Percentiles rank a stretch among this genome's conserved stretches.
Evolutionary conservation across 2,113 vertebrate genomes (phyloP).

Genomic region (Pseudorectes ferrugineus): DNA sequence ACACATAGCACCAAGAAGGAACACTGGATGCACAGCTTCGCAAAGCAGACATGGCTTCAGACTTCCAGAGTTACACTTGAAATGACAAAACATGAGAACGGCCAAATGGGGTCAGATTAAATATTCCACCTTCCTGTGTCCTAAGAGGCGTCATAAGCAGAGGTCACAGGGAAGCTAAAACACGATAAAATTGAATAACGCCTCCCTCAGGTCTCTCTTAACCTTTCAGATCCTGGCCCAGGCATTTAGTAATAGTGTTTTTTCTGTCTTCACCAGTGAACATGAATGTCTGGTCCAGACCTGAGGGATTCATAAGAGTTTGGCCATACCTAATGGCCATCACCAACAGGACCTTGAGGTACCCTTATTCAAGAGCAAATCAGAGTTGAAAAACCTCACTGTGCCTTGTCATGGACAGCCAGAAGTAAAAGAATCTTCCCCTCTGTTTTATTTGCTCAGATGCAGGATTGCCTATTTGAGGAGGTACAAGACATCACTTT

Average conservation of each 20-base stretch:
- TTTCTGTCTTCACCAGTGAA: not conserved
- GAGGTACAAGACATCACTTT: not conserved
- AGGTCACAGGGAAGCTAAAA: not conserved
- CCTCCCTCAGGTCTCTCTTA: not conserved
- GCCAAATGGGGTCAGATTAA: not conserved
- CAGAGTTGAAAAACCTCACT: not conserved
- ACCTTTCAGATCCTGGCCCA: not conserved
- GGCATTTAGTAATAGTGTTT: not conserved
- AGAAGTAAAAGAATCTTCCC: not conserved
- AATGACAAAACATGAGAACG: not conserved
- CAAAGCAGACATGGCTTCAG: not conserved
- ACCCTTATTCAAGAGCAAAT: not conserved
- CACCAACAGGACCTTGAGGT: not conserved
- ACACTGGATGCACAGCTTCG: not conserved
- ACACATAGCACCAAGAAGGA: not conserved
- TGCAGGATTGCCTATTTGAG: not conserved
- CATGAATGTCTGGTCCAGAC: not conserved
- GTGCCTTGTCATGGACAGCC: not conserved
- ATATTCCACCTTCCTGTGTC: not conserved
- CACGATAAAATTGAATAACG: accelerated
- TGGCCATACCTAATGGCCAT: not conserved
- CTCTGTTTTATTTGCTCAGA: not conserved
- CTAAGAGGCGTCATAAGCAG: not conserved
- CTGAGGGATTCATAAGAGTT: not conserved
- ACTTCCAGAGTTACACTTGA: not conserved